Conservation (phyloP, 2,888 invertebrate species). For the Parascotia fuliginaria region DNA sequence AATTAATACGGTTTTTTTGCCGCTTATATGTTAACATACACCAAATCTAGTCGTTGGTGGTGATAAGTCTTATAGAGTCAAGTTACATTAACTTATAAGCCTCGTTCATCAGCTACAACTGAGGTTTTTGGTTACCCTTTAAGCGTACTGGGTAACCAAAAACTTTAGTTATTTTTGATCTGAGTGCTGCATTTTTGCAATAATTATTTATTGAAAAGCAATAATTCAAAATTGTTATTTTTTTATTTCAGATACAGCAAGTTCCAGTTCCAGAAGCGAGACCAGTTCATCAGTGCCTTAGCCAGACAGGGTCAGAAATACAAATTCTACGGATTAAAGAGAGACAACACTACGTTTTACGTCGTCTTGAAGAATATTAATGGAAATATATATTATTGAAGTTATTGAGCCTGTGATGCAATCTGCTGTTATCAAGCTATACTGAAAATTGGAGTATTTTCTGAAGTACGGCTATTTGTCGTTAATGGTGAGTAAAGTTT, state of each 20-base stretch:
- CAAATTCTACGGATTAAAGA: constrained; percentile 16
- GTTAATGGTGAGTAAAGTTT: constrained; percentile 54
- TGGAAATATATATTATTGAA: constrained; percentile 36
- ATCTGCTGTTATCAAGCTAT: constrained; percentile 17
- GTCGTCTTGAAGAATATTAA: constrained; percentile 28
- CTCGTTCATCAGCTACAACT: too few relatives aligned
- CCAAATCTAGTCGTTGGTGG: too few relatives aligned
- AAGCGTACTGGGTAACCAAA: too few relatives aligned
- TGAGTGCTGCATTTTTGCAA: too few relatives aligned
- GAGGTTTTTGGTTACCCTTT: too few relatives aligned
- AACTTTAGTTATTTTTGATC: too few relatives aligned
- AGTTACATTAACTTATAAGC: too few relatives aligned
- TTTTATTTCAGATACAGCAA: constrained; percentile 31
- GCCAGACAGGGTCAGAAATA: constrained; percentile 19
- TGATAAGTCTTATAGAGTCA: too few relatives aligned
- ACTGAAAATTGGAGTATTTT: constrained; percentile 35
- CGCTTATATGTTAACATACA: too few relatives aligned
- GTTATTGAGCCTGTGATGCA: constrained; percentile 40
- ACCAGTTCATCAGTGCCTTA: constrained; percentile 1
- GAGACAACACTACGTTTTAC: constrained; percentile 28
- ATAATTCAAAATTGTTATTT: background rate
- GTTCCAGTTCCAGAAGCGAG: too few relatives aligned
- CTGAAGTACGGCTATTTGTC: constrained; percentile 32
- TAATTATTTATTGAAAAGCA: too few relatives aligned
- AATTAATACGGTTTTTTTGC: too few relatives aligned